Percentiles rank a stretch among this genome's conserved stretches.
phyloP scores from a whole-genome alignment of 2,888 invertebrate species.

The Sisyra terminalis region DNA sequence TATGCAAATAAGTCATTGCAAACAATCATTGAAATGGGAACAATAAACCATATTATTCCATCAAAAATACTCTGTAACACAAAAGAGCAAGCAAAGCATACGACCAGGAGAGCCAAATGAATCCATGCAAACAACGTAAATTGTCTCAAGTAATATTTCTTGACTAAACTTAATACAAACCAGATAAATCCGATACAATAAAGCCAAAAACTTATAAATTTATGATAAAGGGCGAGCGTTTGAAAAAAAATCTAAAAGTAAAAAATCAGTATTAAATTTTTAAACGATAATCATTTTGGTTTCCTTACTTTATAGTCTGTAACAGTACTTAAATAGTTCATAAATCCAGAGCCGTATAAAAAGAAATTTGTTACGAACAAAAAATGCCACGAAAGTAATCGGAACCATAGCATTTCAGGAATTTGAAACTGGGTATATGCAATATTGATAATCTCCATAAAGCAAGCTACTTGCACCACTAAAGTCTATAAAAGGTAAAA shows the following conservation, averaged over 20 bases:
- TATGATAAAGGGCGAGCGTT: constrained; percentile 89
- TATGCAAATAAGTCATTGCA: constrained; percentile 99
- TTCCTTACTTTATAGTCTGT: no score
- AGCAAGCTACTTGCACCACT: no score
- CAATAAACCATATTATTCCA: constrained; percentile 89
- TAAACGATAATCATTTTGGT: no score
- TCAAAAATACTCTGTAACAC: constrained; percentile 99
- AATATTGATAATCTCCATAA: no score
- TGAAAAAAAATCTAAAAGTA: constrained; percentile 69
- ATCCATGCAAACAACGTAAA: constrained; percentile 99
- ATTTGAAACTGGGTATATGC: no score
- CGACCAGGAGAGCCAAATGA: constrained; percentile 92
- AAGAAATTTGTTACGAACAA: no score
- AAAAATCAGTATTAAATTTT: neutral
- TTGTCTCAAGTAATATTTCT: constrained; percentile 98
- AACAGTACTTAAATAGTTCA: no score
- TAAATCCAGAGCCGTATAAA: no score
- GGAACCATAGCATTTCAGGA: no score
- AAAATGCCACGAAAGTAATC: no score
- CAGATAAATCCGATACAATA: constrained; percentile 96
- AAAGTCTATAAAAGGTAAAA: no score
- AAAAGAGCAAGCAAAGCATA: constrained; percentile 96
- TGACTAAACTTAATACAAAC: constrained; percentile 95
- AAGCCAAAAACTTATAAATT: constrained; percentile 92
- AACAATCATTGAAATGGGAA: constrained; percentile 99